phyloP scores from a whole-genome alignment of 2,888 invertebrate genomes.

The Rambutsinella grinnellia region DNA sequence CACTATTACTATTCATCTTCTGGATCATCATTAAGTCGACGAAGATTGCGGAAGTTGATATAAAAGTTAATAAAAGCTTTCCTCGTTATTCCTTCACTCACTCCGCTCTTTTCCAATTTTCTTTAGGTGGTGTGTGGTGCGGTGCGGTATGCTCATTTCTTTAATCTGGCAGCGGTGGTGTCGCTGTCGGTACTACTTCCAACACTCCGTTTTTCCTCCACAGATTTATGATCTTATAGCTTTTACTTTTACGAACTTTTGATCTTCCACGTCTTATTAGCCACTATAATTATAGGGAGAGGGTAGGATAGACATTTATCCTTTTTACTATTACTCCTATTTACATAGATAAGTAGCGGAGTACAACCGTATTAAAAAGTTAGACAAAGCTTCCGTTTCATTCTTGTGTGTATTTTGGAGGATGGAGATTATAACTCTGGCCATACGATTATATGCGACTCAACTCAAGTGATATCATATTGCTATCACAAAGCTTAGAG shows the following conservation, averaged over 20 bases:
- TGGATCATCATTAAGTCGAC: conserved; percentile 42
- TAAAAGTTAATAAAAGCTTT: conserved; percentile 29
- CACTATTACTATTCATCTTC: conserved; percentile 2
- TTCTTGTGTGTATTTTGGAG: too few relatives aligned
- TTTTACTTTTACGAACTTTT: neutral
- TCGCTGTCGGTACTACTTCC: too few relatives aligned
- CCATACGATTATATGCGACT: too few relatives aligned
- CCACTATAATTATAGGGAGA: neutral
- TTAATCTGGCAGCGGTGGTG: too few relatives aligned
- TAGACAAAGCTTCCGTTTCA: too few relatives aligned
- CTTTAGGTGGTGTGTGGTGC: too few relatives aligned
- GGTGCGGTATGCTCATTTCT: too few relatives aligned
- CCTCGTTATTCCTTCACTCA: neutral
- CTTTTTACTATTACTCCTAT: neutral
- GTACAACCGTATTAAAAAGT: too few relatives aligned
- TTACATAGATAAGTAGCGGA: neutral
- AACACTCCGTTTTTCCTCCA: neutral
- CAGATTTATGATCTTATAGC: neutral
- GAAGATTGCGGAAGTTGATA: conserved; percentile 48
- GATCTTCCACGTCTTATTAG: neutral
- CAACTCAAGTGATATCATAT: too few relatives aligned
- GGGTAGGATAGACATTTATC: too few relatives aligned
- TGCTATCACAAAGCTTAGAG: too few relatives aligned
- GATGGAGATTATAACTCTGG: too few relatives aligned
- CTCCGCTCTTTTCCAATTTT: neutral